A percentile compares a stretch with the other conserved stretches of the same genome.
Evolutionary conservation across 1,140 invertebrate species (phyloP).

Genomic region (Lepidurus couesii): DNA sequence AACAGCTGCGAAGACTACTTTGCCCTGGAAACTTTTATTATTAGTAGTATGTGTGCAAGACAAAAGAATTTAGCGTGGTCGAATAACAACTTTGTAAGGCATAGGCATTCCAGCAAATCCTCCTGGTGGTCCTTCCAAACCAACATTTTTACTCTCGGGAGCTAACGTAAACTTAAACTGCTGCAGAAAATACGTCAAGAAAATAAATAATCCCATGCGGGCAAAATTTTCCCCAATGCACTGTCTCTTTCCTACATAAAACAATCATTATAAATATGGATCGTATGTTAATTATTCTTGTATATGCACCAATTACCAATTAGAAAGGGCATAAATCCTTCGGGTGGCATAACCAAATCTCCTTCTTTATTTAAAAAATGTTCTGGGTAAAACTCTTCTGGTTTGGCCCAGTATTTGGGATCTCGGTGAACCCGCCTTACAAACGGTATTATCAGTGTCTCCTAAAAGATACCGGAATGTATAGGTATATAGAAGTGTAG

Average conservation of each 20-base stretch:
- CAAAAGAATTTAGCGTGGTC: no score
- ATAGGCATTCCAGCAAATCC: no score
- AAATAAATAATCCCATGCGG: background rate
- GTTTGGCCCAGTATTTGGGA: slow-evolving; percentile 23
- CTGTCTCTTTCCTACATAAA: background rate
- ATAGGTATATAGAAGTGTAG: background rate
- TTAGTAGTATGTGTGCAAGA: no score
- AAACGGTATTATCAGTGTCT: background rate
- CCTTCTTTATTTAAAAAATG: slow-evolving; percentile 15
- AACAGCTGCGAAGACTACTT: no score
- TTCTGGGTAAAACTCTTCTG: slow-evolving; percentile 25
- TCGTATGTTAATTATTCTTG: background rate
- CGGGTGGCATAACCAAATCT: background rate
- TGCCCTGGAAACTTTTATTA: no score
- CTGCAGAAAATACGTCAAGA: background rate
- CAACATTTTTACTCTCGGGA: no score
- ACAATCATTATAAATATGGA: background rate
- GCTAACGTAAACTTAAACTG: no score
- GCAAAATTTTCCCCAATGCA: background rate
- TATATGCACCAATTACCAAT: background rate
- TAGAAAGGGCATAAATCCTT: slow-evolving; percentile 24
- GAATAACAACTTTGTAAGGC: no score
- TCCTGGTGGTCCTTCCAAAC: no score
- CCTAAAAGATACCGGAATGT: background rate
- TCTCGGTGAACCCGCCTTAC: slow-evolving; percentile 10